A percentile compares a stretch with the other conserved stretches of the same genome.
Conservation (phyloP, 2,888 invertebrate genomes). For the Cephus sareptanus region DNA sequence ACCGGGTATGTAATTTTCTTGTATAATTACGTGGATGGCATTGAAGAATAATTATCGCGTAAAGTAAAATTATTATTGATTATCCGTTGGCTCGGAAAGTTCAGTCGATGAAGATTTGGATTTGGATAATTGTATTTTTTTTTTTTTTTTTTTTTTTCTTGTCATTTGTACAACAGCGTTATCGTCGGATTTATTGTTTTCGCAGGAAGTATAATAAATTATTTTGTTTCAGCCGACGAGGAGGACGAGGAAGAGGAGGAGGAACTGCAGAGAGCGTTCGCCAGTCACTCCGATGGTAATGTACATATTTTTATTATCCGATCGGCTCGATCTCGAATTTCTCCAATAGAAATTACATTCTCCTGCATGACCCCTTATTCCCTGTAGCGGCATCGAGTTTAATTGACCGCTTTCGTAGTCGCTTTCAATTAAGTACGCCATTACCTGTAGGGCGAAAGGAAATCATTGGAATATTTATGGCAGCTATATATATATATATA, state of each 20-base stretch:
- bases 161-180: not conserved
- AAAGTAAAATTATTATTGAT: not conserved
- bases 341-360: not conserved
- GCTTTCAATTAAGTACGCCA: not conserved
- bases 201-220: constrained; percentile 13
- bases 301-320: not conserved
- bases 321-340: not conserved
- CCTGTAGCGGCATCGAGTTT: not conserved
- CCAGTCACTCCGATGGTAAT: constrained; percentile 53
- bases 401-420: not conserved
- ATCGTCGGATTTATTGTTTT: not conserved
- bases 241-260: constrained; percentile 54
- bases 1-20: not conserved
- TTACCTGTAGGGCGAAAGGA: not conserved
- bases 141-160: not conserved
- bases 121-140: not conserved
- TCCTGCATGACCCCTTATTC: not conserved
- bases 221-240: constrained; percentile 26
- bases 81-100: not conserved
- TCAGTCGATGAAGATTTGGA: not conserved
- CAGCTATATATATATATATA: not conserved
- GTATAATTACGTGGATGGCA: not conserved
- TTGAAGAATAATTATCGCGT: not conserved
- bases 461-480: not conserved
- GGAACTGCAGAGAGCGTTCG: constrained; percentile 52